Evolutionary conservation across 2,113 vertebrate genomes (phyloP), one percentile per base, ranked within the genome.

Genomic region (Cebus imitator): DNA sequence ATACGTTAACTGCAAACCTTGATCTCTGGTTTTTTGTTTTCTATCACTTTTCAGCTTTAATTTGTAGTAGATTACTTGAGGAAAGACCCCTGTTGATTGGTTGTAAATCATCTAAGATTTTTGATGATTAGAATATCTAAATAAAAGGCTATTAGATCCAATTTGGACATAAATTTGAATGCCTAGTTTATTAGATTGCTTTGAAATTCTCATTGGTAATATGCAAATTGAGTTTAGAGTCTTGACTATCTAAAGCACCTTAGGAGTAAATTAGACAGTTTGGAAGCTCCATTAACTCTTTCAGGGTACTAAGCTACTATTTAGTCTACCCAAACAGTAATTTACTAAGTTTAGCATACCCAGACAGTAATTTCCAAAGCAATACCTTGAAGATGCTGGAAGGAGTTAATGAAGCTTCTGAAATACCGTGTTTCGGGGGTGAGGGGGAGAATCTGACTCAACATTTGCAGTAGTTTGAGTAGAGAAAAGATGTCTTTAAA

Each of bases 291-390:
- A 82, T 96, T 95, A 97, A 96, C 97, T 97, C 93, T 95, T 97
- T 83, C 73, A 75, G 79, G 50, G 14, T 21, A 66, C 58, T 30
- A 94, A 94, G 66, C 32, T 92, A 58, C 95, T 90, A 84, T 84
- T 95, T 96, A 90, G 80, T 95, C 40, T 92, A 48, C 64, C 80
- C 87, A 97, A 95, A 95, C 70, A 95, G 2, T 94, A 86, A 91
- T 93, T 96, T 95, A 91, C 95, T 91, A 97, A 96, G 80, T 91
- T 95, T 92, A 97, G 93, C 84, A n/a, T 68, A 57, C 86, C 61
- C 80, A 98, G 66, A 57, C 64, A 89, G 84, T 96, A 97, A 96
- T 97, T 97, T 97, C 32, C 92, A 91, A 94, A 93, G 90, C 95
- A 90, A 81, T 95, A 82, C 87, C 83, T 90, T 93, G 52, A 90